Evolutionary conservation across 1,140 invertebrate species (phyloP), one percentile per base, ranked within the genome.

Genomic region (Papilio dardanus): DNA sequence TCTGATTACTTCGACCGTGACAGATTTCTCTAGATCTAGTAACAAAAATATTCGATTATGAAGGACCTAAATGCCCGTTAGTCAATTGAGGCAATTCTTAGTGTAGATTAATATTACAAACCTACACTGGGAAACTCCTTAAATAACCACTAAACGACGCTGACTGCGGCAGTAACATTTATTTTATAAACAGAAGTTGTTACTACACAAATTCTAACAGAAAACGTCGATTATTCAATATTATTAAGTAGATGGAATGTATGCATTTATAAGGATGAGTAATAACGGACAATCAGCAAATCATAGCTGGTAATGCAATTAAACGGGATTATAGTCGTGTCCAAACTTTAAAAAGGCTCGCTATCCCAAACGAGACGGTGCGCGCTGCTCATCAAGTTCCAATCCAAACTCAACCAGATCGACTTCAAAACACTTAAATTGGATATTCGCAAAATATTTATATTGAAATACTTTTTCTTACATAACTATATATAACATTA

Each of bases 1-100:
- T 69, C 67, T 19, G 33, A 35, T 69, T 37, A 35, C n/a, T 69
- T 14, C 67, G 67, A 37, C 67, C 67, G 67, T 37, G 67, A 69
- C 67, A 46, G 40, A 46, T 42, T 71, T 71, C 68, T n/a, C 30
- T 33, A 66, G 65, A 33, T 30, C 30, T 33, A 31, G 65, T 30
- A 30, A 28, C 19, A 24, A 24, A 24, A 58, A 58, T 24, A 8
- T 62, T 30, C n/a, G 16, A 19, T 46, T 46, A 5, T 46, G 1
- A n/a, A 37, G 12, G 33, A 35, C 33, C 4, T 35, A 35, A 35
- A 35, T 3, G 35, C 2, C n/a, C n/a, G n/a, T n/a, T n/a, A n/a
- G 16, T 16, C n/a, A 46, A 6, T 6, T n/a, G 3, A n/a, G 16
- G 16, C 4, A 4, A n/a, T 6, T 5, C 42, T 7, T 37, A 8